These are phyloP conservation scores for Drosophila cognata DNA, from an alignment of 2,888 invertebrate genomes.

Conservation along the genomic window DNA sequence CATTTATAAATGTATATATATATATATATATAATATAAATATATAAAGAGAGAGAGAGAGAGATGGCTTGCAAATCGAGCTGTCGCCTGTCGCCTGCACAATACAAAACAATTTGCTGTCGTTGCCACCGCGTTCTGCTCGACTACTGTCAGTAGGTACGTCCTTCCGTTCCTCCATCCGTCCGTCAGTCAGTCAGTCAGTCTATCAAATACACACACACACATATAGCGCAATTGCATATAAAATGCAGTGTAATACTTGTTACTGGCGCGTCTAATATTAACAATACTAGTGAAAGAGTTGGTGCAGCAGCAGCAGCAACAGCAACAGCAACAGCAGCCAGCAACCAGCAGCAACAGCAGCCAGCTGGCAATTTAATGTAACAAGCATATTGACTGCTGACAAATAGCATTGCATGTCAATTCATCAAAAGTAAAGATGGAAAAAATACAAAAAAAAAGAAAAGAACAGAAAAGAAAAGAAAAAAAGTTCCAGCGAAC, in stretches of 20 bases:
- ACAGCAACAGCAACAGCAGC: conserved; percentile 1
- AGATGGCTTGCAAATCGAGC: conserved; percentile 73
- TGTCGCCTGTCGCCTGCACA: conserved; percentile 69
- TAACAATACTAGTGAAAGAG: conserved; percentile 63
- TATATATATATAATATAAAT: background rate
- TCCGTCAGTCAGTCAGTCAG: conserved; percentile 48
- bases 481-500: conserved; percentile 37
- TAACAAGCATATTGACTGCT: conserved; percentile 84
- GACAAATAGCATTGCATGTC: conserved; percentile 85
- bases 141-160: conserved; percentile 40
- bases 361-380: conserved; percentile 80
- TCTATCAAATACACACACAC: conserved; percentile 60
- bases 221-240: conserved; percentile 64
- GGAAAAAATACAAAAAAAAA: conserved; percentile 28
- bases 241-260: conserved; percentile 73
- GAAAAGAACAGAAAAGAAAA: background rate
- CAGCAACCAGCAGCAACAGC: conserved; percentile 34
- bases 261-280: conserved; percentile 73
- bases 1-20: background rate
- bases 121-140: conserved; percentile 36
- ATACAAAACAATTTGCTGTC: conserved; percentile 77
- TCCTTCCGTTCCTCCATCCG: conserved; percentile 44
- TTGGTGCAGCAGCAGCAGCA: conserved; percentile 42
- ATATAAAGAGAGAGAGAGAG: conserved; percentile 3
- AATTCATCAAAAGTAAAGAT: conserved; percentile 83